These are phyloP conservation scores for Spinus pinus DNA, from an alignment of 2,797 vertebrate genomes.

Conservation along the genomic window DNA sequence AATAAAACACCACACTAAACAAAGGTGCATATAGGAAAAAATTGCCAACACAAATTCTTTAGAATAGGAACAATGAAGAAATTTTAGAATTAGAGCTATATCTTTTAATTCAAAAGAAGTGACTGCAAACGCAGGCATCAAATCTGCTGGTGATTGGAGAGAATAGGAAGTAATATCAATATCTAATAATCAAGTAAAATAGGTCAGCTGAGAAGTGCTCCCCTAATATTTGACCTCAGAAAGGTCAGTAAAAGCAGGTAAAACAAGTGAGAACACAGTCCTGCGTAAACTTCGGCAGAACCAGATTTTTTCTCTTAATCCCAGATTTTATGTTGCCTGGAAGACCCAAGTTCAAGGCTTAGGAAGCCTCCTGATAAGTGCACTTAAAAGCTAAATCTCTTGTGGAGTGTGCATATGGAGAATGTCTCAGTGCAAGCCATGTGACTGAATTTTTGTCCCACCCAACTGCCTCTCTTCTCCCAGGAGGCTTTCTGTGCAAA, in stretches of 20 bases:
- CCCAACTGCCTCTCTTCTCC: not conserved
- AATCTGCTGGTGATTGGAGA: not conserved
- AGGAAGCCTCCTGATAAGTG: not conserved
- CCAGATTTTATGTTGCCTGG: not conserved
- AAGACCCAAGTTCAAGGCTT: not conserved
- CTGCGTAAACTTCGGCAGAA: not conserved
- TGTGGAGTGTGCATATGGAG: rapidly evolving
- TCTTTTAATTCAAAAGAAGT: not conserved
- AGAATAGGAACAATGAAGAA: not conserved
- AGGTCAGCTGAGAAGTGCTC: not conserved
- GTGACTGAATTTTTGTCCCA: not conserved
- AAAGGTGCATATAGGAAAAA: not conserved
- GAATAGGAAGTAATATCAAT: not conserved
- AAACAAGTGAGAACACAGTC: not conserved
- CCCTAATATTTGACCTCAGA: not conserved
- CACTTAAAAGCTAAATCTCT: not conserved
- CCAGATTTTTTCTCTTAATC: not conserved
- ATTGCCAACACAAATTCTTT: not conserved
- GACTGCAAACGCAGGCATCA: not conserved
- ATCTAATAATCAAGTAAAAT: not conserved
- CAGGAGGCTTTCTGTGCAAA: not conserved
- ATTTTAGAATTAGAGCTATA: not conserved
- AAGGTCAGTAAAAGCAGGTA: not conserved
- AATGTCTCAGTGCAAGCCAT: not conserved
- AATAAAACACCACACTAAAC: not conserved